A percentile compares a stretch with the other conserved stretches of the same genome.
Conservation (phyloP, 2,113 vertebrate genomes). For the Brachypteracias leptosomus region DNA sequence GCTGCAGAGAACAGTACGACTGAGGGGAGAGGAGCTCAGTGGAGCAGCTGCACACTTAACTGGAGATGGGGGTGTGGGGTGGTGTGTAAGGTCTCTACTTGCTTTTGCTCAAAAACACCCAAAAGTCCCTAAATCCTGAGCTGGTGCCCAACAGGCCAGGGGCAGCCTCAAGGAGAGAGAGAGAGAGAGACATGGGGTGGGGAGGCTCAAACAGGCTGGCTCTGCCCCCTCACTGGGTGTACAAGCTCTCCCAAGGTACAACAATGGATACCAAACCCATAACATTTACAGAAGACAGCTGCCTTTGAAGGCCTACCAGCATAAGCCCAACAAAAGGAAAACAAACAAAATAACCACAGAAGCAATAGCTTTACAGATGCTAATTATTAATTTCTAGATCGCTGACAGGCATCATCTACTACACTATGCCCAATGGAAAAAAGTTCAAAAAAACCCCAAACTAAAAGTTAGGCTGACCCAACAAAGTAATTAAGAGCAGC, state of each 20-base stretch:
- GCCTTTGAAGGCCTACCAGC: background rate
- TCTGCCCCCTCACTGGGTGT: fast-evolving
- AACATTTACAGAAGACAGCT: background rate
- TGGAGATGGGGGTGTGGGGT: fast-evolving
- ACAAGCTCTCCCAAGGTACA: background rate
- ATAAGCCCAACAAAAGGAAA: background rate
- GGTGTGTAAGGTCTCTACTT: background rate
- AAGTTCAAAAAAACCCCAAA: background rate
- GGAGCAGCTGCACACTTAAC: background rate
- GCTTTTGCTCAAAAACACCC: background rate
- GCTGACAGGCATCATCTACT: background rate
- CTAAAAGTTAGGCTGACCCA: background rate
- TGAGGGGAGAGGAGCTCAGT: background rate
- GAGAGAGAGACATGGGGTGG: fast-evolving
- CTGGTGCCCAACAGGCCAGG: background rate
- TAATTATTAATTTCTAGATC: background rate
- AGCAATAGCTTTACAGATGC: background rate
- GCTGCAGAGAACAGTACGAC: background rate
- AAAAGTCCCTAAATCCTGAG: background rate
- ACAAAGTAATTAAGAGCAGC: fast-evolving
- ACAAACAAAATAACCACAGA: background rate
- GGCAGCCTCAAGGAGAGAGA: background rate
- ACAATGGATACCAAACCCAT: background rate
- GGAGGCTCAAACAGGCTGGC: background rate
- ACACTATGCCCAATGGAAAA: background rate